phyloP scores from a whole-genome alignment of 2,888 invertebrate species.

The Mimumesa dahlbomi region DNA sequence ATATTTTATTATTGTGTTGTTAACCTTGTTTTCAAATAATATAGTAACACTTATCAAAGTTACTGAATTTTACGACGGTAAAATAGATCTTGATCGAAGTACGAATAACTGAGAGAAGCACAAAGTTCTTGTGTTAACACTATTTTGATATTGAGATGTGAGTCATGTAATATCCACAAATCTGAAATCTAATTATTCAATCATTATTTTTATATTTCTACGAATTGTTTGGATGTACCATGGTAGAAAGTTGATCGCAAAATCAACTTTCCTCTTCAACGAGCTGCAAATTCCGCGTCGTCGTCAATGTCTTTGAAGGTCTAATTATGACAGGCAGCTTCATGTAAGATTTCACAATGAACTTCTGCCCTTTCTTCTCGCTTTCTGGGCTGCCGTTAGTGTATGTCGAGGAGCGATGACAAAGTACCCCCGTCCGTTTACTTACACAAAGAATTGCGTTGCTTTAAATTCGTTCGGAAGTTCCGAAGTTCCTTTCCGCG shows the following conservation, averaged over 20 bases:
- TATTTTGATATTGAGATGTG: too few relatives aligned
- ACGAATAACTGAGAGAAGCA: too few relatives aligned
- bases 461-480: neutral
- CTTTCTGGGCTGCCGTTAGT: neutral
- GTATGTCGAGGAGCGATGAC: neutral
- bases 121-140: too few relatives aligned
- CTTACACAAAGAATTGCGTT: neutral
- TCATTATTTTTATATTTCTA: too few relatives aligned
- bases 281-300: neutral
- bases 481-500: neutral
- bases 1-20: too few relatives aligned
- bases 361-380: neutral
- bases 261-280: constrained; percentile 18
- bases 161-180: too few relatives aligned
- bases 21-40: too few relatives aligned
- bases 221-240: too few relatives aligned
- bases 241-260: constrained; percentile 19
- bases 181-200: too few relatives aligned
- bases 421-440: neutral
- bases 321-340: constrained; percentile 1
- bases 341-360: constrained; percentile 9
- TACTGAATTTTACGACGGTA: too few relatives aligned
- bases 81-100: too few relatives aligned
- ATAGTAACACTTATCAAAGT: too few relatives aligned
- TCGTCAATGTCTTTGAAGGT: neutral